Evolutionary conservation across 2,113 vertebrate genomes (phyloP).

Genomic region (Garra rufa): DNA sequence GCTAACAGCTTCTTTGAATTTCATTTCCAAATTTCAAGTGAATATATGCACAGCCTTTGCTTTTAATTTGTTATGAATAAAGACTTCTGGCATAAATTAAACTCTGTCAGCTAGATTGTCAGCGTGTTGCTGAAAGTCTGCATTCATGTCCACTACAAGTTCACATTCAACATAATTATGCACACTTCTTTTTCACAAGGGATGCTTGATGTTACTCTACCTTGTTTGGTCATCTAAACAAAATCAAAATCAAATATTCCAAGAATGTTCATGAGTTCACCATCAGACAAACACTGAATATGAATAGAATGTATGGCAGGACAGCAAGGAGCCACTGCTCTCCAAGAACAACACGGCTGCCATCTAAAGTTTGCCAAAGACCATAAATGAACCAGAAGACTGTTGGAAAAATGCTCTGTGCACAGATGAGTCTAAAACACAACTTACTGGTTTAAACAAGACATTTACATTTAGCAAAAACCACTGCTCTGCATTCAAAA

Average conservation of each 20-base stretch:
- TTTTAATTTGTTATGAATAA: conserved; percentile 1
- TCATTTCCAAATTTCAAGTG: conserved; percentile 3
- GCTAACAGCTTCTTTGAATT: background rate
- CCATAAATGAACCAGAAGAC: too few species aligned
- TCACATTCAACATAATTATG: too few species aligned
- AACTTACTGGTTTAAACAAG: background rate
- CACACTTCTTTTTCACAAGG: background rate
- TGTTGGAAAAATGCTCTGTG: background rate
- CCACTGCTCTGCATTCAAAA: too few species aligned
- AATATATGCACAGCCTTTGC: background rate
- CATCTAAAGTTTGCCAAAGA: too few species aligned
- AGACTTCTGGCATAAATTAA: background rate
- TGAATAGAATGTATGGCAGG: background rate
- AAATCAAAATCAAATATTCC: too few species aligned
- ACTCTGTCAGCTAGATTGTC: background rate
- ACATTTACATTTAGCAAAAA: background rate
- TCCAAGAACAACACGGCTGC: too few species aligned
- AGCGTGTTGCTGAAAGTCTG: background rate
- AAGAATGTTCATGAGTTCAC: background rate
- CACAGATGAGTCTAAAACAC: background rate
- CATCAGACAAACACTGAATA: background rate
- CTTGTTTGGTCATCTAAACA: too few species aligned
- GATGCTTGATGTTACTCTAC: background rate
- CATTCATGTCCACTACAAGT: background rate
- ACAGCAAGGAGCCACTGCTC: background rate